Base-by-base conservation (phyloP, 1,140 invertebrate species). In the Drosophila teissieri region DNA sequence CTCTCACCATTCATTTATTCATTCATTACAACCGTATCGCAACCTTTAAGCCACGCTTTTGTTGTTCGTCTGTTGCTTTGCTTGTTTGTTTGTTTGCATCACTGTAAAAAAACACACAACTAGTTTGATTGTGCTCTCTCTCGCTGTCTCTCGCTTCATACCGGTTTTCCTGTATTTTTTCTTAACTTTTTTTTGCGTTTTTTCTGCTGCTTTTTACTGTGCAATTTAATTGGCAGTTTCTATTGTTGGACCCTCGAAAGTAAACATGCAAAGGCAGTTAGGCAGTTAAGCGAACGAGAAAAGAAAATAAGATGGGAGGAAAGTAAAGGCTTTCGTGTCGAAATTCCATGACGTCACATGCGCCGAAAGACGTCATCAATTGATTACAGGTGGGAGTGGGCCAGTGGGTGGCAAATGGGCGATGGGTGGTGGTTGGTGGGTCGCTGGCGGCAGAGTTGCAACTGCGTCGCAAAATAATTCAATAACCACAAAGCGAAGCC, bases 161-260 rank as follows among this genome's bases (percentile, higher is more conserved):
- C 82, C 82, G 82, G 82, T 86, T 85, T 85, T 73, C 51, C 44
- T 76, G 22, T 31, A 55, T 62, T 63, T 40, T 37, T 58, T 64
- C 22, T 37, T 31, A 55, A 27, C 27, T 49, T 77, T 68, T 51
- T 53, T 51, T 39, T 52, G 63, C 24, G 17, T 15, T 48, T 83
- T 45, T 63, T 19, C 15, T 27, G 27, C 46, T 65, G 60, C 31
- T 36, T 68, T 52, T 68, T 68, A 68, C 64, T 82, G 57, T 85
- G 82, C 82, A 85, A 75, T 85, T 85, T 88, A 85, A 85, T 85
- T 88, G 82, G 73, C 70, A 61, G 82, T 85, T 85, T 86, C 73
- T 77, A 86, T 85, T 80, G 81, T 85, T 85, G 39, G 61, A 56
- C 39, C 27, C 60, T 68, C 64, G 67, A 70, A 70, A 57, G 67